Percentiles rank a stretch among this genome's conserved stretches.
Evolutionary conservation across 1,140 invertebrate species (phyloP).

Genomic region (Pararge aegeria): DNA sequence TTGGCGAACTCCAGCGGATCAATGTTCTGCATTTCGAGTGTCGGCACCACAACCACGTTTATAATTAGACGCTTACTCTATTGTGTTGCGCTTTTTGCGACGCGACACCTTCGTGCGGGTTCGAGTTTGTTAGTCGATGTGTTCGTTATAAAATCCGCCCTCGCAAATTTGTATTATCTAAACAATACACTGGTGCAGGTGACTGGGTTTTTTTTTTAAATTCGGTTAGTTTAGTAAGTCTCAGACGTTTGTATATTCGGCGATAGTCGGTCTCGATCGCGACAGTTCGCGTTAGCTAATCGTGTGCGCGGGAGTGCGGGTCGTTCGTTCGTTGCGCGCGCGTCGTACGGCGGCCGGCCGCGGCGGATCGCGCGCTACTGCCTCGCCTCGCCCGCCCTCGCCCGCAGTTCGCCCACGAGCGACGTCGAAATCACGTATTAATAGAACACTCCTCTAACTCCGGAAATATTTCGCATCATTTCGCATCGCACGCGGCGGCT

Average conservation of each 20-base stretch:
- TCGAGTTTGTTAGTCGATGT: constrained; percentile 77
- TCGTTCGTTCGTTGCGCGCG: constrained; percentile 77
- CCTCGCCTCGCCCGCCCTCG: constrained; percentile 52
- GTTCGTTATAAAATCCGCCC: constrained; percentile 73
- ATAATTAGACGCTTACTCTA: constrained; percentile 78
- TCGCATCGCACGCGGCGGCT: constrained; percentile 62
- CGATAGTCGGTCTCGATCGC: constrained; percentile 47
- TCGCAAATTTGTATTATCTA: constrained; percentile 50
- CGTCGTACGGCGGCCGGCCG: constrained; percentile 70
- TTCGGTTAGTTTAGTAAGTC: no score
- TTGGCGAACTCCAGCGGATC: constrained; percentile 89
- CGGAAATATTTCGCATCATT: constrained; percentile 79
- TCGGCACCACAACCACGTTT: constrained; percentile 66
- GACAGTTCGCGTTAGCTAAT: constrained; percentile 47
- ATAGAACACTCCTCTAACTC: constrained; percentile 76
- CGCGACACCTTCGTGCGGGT: constrained; percentile 72
- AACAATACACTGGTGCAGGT: constrained; percentile 35
- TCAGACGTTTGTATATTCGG: neutral
- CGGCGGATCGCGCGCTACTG: constrained; percentile 74
- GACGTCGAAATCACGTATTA: constrained; percentile 72
- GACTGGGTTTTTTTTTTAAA: no score
- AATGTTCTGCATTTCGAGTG: constrained; percentile 79
- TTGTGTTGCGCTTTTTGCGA: constrained; percentile 78
- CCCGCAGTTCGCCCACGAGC: constrained; percentile 74
- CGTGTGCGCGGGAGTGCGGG: constrained; percentile 69